Conservation (phyloP, 2,113 vertebrate species). For the Danionella cerebrum region DNA sequence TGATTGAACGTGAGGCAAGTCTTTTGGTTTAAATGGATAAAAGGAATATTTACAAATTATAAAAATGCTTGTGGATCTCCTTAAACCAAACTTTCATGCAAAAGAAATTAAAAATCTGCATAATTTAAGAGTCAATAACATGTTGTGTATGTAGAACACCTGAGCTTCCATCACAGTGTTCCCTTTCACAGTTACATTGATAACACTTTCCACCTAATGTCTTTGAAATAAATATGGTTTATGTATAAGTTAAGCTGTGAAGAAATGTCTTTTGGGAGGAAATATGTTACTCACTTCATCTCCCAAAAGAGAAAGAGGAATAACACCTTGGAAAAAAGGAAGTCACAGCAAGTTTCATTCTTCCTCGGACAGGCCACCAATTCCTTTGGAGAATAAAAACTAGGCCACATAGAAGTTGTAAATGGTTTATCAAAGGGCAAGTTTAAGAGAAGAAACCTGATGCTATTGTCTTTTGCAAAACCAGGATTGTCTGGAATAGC, state of each 20-base stretch:
- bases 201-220: background rate
- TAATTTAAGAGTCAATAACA: too few relatives aligned
- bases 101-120: too few relatives aligned
- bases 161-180: background rate
- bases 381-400: conserved; percentile 25
- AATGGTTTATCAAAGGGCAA: conserved; percentile 24
- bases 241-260: background rate
- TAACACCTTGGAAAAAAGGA: conserved; percentile 7
- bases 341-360: background rate
- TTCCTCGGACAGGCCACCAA: conserved; percentile 30
- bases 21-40: too few relatives aligned
- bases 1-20: too few relatives aligned
- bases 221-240: conserved; percentile 11
- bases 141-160: too few relatives aligned
- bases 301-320: background rate
- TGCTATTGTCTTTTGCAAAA: conserved; percentile 40
- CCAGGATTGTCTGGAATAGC: conserved; percentile 25
- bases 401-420: conserved; percentile 45
- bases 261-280: conserved; percentile 6
- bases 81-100: too few relatives aligned
- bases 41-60: too few relatives aligned
- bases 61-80: too few relatives aligned
- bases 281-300: background rate
- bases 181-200: background rate
- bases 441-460: conserved; percentile 31